Evolutionary conservation across 2,888 invertebrate genomes (phyloP), one percentile per base, ranked within the genome.

Genomic region (Esperia sulphurella): DNA sequence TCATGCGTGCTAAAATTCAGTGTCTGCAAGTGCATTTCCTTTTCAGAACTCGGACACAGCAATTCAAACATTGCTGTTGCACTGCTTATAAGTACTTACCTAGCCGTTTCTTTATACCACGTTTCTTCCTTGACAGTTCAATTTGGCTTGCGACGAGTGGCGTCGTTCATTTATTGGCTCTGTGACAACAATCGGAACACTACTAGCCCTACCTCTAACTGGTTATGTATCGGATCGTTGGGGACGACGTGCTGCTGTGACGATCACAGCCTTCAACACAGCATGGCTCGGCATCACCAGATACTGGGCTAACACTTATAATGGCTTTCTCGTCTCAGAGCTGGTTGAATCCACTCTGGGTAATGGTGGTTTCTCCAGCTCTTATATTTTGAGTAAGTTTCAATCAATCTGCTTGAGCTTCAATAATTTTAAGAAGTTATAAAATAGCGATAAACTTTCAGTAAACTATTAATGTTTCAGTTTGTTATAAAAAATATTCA

Each of bases 171-270:
- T 95, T 48, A 92, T 95, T 28, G 95, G 95, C 0, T 93, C 94
- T 0, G 77, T 93, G 1, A 92, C 94, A 53, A 94, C 92, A 43
- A 59, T 92, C 31, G 95, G 94, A 21, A 92, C 92, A 49, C 91
- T 95, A 61, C 71, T 92, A 42, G 94, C 93, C 1, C 83, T 94
- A 53, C 93, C 94, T 10, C 79, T 94, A 54, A 91, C 93, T 0
- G 95, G 95, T 41, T 91, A 90, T 59, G 71, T 95, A 37, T 94
- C 95, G 0, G 95, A 95, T 79, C 92, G 91, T 89, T 94, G 89
- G 79, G 94, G 94, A 0, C 84, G 94, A 42, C 88, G 91, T 51
- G 82, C 88, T 1, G 85, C 92, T 0, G 79, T 94, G 51, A 81
- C 91, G 13, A 65, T 90, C 58, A 91, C 91, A 51, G 90, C 92